Conservation (phyloP, 2,888 invertebrate genomes). For the Meteorus cinctellus region DNA sequence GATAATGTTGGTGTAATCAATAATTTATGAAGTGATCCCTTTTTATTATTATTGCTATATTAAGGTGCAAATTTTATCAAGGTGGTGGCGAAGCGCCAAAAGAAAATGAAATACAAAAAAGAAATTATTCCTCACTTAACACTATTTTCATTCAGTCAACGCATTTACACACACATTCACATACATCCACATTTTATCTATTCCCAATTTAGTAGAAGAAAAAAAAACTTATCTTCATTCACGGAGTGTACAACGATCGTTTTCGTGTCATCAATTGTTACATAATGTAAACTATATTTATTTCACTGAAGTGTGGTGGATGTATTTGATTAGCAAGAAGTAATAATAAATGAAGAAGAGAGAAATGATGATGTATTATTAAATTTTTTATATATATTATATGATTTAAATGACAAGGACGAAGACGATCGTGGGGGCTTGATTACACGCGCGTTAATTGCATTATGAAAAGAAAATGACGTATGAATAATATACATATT, state of each 20-base stretch:
- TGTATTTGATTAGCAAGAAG: not conserved
- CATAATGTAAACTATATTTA: conserved; percentile 19
- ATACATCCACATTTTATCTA: conserved; percentile 27
- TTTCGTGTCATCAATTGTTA: conserved; percentile 32
- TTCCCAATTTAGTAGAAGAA: conserved; percentile 30
- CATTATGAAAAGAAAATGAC: conserved; percentile 42
- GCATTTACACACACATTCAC: conserved; percentile 21
- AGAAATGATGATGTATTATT: conserved; percentile 34
- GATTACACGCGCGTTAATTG: conserved; percentile 39
- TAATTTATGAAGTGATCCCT: conserved; percentile 54
- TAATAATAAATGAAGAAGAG: conserved; percentile 2
- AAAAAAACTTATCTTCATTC: conserved; percentile 20
- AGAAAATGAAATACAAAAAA: not conserved
- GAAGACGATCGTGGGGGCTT: conserved; percentile 39
- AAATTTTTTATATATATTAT: conserved; percentile 21
- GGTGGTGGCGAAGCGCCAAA: conserved; percentile 48
- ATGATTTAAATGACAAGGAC: conserved; percentile 28
- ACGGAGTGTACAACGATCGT: conserved; percentile 38
- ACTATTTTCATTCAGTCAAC: not conserved
- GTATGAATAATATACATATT: conserved; percentile 49
- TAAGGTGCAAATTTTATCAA: conserved; percentile 36
- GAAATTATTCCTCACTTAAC: not conserved
- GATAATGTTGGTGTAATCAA: conserved; percentile 51
- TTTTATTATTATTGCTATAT: conserved; percentile 42
- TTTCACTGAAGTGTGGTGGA: conserved; percentile 16